These are phyloP conservation scores for Rhincodon typus DNA, from an alignment of 2,797 vertebrate genomes.

Conservation along the genomic window DNA sequence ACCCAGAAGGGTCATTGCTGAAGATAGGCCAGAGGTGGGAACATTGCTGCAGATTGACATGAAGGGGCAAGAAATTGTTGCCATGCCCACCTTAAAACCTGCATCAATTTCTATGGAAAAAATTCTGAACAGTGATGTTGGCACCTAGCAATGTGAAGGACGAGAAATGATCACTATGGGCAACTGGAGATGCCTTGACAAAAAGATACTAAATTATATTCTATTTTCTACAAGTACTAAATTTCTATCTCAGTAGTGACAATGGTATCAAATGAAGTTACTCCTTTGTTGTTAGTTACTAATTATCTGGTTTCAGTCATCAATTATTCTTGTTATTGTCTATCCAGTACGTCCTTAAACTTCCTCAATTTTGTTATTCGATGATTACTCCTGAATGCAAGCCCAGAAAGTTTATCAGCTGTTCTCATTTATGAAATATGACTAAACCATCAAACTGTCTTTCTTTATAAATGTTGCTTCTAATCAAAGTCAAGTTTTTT, in stretches of 20 bases:
- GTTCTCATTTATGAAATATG: neutral
- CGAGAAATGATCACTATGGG: no score
- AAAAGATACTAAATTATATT: neutral
- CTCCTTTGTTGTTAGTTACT: neutral
- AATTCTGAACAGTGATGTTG: no score
- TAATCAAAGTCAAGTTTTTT: neutral
- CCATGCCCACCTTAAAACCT: neutral
- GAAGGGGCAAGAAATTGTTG: neutral
- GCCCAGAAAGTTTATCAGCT: neutral
- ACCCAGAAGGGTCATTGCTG: no score
- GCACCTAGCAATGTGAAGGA: neutral
- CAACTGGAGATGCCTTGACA: neutral
- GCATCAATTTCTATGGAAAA: neutral
- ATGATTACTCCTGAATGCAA: neutral
- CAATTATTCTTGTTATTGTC: neutral
- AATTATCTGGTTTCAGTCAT: neutral
- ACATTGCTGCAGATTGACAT: no score
- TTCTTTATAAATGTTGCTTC: neutral
- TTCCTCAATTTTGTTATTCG: neutral
- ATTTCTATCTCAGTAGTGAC: neutral
- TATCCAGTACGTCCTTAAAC: neutral
- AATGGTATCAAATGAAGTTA: neutral
- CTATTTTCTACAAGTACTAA: neutral
- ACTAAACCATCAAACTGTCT: no score
- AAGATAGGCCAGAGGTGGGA: no score